Percentiles rank a stretch among this genome's conserved stretches.
phyloP scores from a whole-genome alignment of 2,113 vertebrate species.

The Nibea coibor region DNA sequence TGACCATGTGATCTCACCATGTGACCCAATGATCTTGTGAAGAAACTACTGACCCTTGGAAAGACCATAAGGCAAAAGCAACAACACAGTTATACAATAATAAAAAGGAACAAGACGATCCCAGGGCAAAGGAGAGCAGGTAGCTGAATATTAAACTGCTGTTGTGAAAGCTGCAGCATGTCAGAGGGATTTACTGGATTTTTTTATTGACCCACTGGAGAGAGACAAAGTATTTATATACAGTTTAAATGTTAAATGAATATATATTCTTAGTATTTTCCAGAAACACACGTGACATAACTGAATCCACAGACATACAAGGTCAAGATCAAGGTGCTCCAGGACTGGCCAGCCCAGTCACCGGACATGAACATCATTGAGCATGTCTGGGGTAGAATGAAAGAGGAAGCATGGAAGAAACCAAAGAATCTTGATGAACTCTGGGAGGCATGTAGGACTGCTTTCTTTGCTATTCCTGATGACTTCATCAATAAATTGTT shows the following conservation, averaged over 20 bases:
- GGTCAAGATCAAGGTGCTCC: no score
- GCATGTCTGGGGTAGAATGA: no score
- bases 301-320: neutral
- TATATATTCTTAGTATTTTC: neutral
- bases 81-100: constrained; percentile 31
- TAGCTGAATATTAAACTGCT: constrained; percentile 27
- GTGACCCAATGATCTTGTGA: constrained; percentile 66
- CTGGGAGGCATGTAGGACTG: no score
- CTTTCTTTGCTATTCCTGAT: no score
- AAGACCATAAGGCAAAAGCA: constrained; percentile 44
- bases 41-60: constrained; percentile 47
- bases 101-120: constrained; percentile 9
- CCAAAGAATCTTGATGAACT: no score
- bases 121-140: constrained; percentile 22
- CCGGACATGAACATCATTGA: no score
- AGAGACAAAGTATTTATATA: neutral
- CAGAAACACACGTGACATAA: neutral
- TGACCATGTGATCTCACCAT: constrained; percentile 74
- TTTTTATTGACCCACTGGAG: neutral
- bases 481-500: no score
- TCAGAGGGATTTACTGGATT: neutral
- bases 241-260: neutral
- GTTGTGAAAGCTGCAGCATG: constrained; percentile 2
- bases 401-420: no score
- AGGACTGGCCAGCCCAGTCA: no score